A percentile compares a stretch with the other conserved stretches of the same genome.
These are phyloP conservation scores for Linurgus olivaceus DNA, from an alignment of 2,797 vertebrate species.

Conservation along the genomic window DNA sequence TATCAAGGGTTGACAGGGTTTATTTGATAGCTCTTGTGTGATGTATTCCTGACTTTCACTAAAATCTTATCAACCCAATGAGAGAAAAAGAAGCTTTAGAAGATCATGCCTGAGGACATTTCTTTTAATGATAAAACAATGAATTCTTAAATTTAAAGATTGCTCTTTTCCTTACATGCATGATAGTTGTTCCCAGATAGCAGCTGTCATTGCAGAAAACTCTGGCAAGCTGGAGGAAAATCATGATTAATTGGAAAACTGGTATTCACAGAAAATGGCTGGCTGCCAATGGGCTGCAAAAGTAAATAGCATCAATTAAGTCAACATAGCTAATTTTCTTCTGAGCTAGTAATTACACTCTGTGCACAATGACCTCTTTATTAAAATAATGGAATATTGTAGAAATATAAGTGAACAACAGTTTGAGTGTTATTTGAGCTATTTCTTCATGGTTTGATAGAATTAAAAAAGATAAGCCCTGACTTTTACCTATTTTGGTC, in stretches of 20 bases:
- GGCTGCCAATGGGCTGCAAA: slow-evolving; percentile 10
- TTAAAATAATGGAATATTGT: slow-evolving; percentile 35
- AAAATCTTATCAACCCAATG: neutral
- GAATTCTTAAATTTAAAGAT: neutral
- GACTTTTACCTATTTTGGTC: neutral
- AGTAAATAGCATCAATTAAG: slow-evolving; percentile 40
- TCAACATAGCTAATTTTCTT: slow-evolving; percentile 29
- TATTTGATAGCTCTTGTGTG: neutral
- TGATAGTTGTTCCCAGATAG: neutral
- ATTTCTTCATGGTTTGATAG: neutral
- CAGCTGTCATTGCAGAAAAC: neutral
- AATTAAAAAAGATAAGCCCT: neutral
- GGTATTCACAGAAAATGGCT: slow-evolving; percentile 31
- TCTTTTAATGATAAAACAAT: neutral
- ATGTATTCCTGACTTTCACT: neutral
- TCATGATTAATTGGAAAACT: slow-evolving; percentile 7
- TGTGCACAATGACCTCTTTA: slow-evolving; percentile 19
- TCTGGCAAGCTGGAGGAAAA: neutral
- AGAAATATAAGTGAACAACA: neutral
- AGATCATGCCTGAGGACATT: neutral
- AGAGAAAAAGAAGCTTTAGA: neutral
- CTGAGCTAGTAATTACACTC: slow-evolving; percentile 3
- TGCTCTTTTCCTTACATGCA: neutral
- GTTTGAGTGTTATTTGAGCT: neutral
- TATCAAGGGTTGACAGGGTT: neutral